Evolutionary conservation across 2,888 invertebrate species (phyloP), one percentile per base, ranked within the genome.

Genomic region (Pandemis cinnamomeana): DNA sequence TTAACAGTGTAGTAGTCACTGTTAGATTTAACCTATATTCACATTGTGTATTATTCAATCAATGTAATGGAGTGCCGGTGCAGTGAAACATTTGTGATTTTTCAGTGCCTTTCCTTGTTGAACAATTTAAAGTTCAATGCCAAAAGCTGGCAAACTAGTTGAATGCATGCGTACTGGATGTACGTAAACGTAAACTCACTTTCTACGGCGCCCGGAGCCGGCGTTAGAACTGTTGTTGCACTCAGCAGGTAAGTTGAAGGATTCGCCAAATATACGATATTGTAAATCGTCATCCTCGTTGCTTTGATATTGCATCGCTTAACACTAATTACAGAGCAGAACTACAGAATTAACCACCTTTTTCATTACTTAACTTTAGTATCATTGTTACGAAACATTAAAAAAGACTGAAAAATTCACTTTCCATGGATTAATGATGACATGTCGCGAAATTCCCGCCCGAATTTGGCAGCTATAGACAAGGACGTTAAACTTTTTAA

Each of bases 191-290:
- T 53, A 75, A 79, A 93, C 93, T 93, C 78, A 93, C 93, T 91
- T 93, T 90, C 86, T 87, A 76, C 89, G 89, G 76, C 88, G 87
- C 79, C 79, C 82, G 20, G 84, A 80, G 77, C 80, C 82, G 20
- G 84, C 80, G 77, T 64, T 69, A n/a, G 81, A 75, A 58, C 63
- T 78, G 73, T 83, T 55, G 55, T 27, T 87, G 77, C 83, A 88
- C 75, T 89, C 92, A 77, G 83, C 79, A 67, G 88, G 84, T 79
- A 92, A 88, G 80, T 90, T 90, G 89, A 90, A 94, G 88, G 93
- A 91, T 83, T 93, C 92, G 80, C 93, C 94, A 89, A 94, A 94
- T 89, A 94, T 94, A 92, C 91, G 91, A 89, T 93, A 93, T 87
- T 94, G 93, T 80, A 94, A 89, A 80, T 93, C 93, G 83, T 93